These are phyloP conservation scores for Drosophila jambulina DNA, from an alignment of 1,140 invertebrate species.

Conservation along the genomic window DNA sequence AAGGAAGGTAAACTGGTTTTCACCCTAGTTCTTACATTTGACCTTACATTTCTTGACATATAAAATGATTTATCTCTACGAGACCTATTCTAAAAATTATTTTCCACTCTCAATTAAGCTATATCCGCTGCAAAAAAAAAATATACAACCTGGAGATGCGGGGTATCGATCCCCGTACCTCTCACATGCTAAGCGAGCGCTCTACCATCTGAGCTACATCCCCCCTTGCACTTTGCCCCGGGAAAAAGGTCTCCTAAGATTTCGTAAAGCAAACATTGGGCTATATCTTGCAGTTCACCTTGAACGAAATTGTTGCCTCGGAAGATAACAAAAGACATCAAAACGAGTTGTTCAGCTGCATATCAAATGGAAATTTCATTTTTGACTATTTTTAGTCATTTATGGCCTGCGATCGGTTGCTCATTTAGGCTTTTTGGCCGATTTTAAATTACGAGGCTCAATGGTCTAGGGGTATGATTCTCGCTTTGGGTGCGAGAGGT, in stretches of 20 bases:
- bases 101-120: not conserved
- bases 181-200: constrained; percentile 94
- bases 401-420: not conserved
- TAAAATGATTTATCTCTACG: too few relatives aligned
- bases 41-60: not conserved
- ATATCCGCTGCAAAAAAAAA: not conserved
- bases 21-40: not conserved
- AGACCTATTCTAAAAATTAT: too few relatives aligned
- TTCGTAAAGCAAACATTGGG: not conserved
- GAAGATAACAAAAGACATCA: constrained; percentile 24
- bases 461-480: constrained; percentile 96
- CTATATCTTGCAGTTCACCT: constrained; percentile 31
- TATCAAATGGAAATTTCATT: constrained; percentile 30
- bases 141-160: constrained; percentile 87
- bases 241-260: not conserved
- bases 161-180: constrained; percentile 91
- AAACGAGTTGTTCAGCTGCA: constrained; percentile 54
- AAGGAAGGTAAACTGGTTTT: not conserved
- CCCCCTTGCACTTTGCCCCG: constrained; percentile 76
- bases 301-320: constrained; percentile 12
- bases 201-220: constrained; percentile 94
- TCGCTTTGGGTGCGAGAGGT: constrained; percentile 96
- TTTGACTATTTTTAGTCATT: constrained; percentile 15
- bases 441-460: constrained; percentile 86
- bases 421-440: constrained; percentile 17